Conservation (phyloP, 1,140 invertebrate species). For the Drosophila suzukii region DNA sequence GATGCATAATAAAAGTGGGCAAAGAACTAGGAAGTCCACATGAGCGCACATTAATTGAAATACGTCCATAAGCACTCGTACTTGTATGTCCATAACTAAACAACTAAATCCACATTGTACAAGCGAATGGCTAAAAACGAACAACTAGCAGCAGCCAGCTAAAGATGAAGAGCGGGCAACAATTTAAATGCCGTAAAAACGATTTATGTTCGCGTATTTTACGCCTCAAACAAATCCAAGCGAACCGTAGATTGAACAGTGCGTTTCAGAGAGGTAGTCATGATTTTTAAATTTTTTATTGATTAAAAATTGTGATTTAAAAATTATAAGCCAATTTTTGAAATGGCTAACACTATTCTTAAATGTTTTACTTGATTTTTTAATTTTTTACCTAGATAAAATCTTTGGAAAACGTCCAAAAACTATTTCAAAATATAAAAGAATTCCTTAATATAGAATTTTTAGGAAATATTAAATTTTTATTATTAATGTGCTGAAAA, state of each 20-base stretch:
- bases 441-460: too few relatives aligned
- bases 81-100: constrained; percentile 16
- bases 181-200: constrained; percentile 68
- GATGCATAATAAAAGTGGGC: constrained; percentile 12
- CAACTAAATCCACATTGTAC: constrained; percentile 28
- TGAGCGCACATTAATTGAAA: neutral
- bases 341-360: too few relatives aligned
- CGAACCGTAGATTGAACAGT: constrained; percentile 26
- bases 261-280: neutral
- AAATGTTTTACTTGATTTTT: too few relatives aligned
- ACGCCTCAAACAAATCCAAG: constrained; percentile 48
- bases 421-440: too few relatives aligned
- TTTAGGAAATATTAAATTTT: too few relatives aligned
- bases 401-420: too few relatives aligned
- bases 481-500: too few relatives aligned
- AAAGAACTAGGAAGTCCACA: constrained; percentile 35
- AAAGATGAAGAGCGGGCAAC: constrained; percentile 33
- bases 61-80: constrained; percentile 6
- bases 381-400: too few relatives aligned
- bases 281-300: too few relatives aligned
- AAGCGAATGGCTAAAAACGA: constrained; percentile 24
- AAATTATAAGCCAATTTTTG: too few relatives aligned
- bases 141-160: constrained; percentile 22
- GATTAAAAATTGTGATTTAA: too few relatives aligned
- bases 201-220: constrained; percentile 68